These are phyloP conservation scores for Periparus ater DNA, from an alignment of 2,797 vertebrate species.

Conservation along the genomic window DNA sequence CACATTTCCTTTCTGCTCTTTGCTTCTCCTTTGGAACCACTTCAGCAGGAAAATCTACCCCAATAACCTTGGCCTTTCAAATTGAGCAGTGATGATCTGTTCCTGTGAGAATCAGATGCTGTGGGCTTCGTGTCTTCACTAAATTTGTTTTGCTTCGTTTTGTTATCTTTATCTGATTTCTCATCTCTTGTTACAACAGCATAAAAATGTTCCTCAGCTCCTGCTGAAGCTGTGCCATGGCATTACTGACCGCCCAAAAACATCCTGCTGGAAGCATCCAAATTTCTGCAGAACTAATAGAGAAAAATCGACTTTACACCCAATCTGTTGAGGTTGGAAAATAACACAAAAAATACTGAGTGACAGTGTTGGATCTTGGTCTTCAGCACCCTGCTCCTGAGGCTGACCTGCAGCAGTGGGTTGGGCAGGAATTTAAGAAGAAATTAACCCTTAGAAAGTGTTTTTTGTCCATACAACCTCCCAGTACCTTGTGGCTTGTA, in stretches of 20 bases:
- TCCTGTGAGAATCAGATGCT: neutral
- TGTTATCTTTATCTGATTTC: neutral
- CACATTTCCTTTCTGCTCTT: neutral
- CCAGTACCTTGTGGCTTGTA: neutral
- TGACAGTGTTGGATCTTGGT: neutral
- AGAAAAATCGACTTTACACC: neutral
- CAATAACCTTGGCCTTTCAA: neutral
- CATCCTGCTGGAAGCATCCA: neutral
- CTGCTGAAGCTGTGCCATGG: neutral
- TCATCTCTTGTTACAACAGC: neutral
- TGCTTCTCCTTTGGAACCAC: neutral
- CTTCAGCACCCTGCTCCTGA: neutral
- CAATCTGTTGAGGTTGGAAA: neutral
- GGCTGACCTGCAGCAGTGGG: neutral
- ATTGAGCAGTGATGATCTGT: neutral
- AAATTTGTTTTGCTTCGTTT: neutral
- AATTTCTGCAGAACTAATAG: neutral
- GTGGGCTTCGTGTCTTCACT: neutral
- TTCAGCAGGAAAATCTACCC: neutral
- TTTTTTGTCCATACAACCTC: neutral
- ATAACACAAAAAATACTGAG: neutral
- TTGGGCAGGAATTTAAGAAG: neutral
- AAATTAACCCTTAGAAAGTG: neutral
- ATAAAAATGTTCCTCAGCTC: neutral
- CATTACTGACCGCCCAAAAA: neutral